Percentiles rank a stretch among this genome's conserved stretches.
phyloP scores from a whole-genome alignment of 2,113 vertebrate species.

The Phoenicopterus ruber region DNA sequence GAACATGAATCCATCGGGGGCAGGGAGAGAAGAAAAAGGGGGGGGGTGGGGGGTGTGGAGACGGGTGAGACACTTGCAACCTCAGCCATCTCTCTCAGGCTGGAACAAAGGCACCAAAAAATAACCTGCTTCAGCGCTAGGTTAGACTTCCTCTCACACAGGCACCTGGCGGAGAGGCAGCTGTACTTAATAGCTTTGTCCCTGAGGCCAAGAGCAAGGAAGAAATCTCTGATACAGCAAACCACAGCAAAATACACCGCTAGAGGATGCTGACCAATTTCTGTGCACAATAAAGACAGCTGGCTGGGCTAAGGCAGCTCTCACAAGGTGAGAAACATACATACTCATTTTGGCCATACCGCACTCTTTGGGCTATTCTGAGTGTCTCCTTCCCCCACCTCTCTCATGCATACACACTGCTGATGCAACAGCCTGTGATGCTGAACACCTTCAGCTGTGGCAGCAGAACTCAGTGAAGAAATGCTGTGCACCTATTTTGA shows the following conservation, averaged over 20 bases:
- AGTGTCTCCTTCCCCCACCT: not conserved
- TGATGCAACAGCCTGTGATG: not conserved
- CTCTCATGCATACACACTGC: not conserved
- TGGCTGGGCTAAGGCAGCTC: not conserved
- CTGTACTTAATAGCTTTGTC: not conserved
- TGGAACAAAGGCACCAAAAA: not conserved
- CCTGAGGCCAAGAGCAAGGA: not conserved
- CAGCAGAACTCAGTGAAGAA: not conserved
- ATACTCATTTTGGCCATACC: not conserved
- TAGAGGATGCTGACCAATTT: not conserved
- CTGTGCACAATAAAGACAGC: not conserved
- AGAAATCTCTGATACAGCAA: not conserved
- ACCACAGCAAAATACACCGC: not conserved
- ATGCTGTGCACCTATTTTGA: not conserved
- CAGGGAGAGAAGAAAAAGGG: no score
- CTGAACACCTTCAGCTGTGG: not conserved
- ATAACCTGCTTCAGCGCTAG: not conserved
- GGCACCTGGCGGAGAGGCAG: not conserved
- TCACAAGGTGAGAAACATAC: not conserved
- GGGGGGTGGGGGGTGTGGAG: rapidly evolving
- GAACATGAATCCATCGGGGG: not conserved
- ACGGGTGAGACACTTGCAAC: not conserved
- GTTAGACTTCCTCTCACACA: not conserved
- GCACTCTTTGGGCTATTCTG: not conserved
- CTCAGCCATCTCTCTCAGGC: not conserved